Evolutionary conservation across 2,888 invertebrate genomes (phyloP).

Genomic region (Amiota minor): DNA sequence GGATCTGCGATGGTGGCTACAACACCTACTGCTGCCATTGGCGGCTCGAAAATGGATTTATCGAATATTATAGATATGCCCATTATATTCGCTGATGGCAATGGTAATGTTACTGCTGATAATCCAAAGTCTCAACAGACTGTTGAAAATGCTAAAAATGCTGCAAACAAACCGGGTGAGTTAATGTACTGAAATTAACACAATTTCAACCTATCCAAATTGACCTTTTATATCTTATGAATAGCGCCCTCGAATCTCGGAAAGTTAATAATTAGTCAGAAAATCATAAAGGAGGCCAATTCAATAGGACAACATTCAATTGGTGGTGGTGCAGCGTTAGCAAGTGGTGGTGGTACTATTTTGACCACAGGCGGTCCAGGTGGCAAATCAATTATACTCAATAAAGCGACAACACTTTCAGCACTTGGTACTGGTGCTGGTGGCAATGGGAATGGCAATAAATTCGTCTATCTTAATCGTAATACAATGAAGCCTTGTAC

Average conservation of each 20-base stretch:
- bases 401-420: slow-evolving; percentile 52
- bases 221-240: background rate
- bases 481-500: slow-evolving; percentile 70
- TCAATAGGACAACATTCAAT: slow-evolving; percentile 28
- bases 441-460: slow-evolving; percentile 54
- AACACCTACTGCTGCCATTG: slow-evolving; percentile 14
- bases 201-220: background rate
- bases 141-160: background rate
- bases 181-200: background rate
- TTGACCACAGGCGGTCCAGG: slow-evolving; percentile 7
- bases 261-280: slow-evolving; percentile 66
- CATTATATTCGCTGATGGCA: slow-evolving; percentile 79
- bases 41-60: slow-evolving; percentile 71
- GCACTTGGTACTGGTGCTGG: slow-evolving; percentile 28
- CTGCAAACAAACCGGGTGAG: slow-evolving; percentile 48
- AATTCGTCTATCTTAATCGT: slow-evolving; percentile 72
- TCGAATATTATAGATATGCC: slow-evolving; percentile 80
- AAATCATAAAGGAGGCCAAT: slow-evolving; percentile 65
- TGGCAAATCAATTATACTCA: slow-evolving; percentile 62
- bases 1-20: slow-evolving; percentile 35
- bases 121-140: slow-evolving; percentile 43
- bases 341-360: background rate
- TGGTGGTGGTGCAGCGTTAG: slow-evolving; percentile 5
- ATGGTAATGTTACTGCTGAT: slow-evolving; percentile 66
- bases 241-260: slow-evolving; percentile 46